Evolutionary conservation across 2,797 vertebrate species (phyloP).

Genomic region (Rhinatrema bivittatum): DNA sequence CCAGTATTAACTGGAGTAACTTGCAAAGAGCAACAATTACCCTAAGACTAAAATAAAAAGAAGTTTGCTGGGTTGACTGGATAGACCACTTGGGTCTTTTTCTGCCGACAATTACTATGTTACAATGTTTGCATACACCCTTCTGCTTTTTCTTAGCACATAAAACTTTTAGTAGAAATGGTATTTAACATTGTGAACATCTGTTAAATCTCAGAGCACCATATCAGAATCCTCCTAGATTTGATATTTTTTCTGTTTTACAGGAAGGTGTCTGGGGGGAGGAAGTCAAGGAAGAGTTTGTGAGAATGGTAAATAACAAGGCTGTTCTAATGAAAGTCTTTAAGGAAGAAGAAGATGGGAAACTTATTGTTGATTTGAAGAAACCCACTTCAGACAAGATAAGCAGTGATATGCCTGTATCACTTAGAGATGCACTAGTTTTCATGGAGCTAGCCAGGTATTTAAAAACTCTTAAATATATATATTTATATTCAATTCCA

Average conservation of each 20-base stretch:
- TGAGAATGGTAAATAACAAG: slow-evolving; percentile 59
- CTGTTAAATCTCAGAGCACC: not conserved
- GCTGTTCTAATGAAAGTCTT: slow-evolving; percentile 53
- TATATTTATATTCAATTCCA: not conserved
- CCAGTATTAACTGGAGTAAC: too few species aligned
- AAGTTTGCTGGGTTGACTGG: too few species aligned
- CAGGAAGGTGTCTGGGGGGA: slow-evolving; percentile 53
- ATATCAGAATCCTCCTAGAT: too few species aligned
- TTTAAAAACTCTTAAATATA: slow-evolving; percentile 1
- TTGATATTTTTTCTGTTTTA: slow-evolving; percentile 4
- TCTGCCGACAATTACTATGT: too few species aligned
- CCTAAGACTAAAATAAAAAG: too few species aligned
- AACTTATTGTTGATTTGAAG: slow-evolving; percentile 63
- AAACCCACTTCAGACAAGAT: slow-evolving; percentile 51
- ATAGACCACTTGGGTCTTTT: too few species aligned
- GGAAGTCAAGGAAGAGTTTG: slow-evolving; percentile 46
- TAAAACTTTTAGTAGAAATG: too few species aligned
- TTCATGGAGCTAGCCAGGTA: slow-evolving; percentile 63
- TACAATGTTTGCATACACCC: too few species aligned
- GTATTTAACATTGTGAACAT: not conserved
- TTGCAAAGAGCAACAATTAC: too few species aligned
- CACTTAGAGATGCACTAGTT: slow-evolving; percentile 57
- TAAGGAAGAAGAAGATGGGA: slow-evolving; percentile 52
- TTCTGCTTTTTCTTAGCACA: too few species aligned
- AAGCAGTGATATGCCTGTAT: slow-evolving; percentile 46